Conservation (phyloP, 2,113 vertebrate species). For the Melozone crissalis region DNA sequence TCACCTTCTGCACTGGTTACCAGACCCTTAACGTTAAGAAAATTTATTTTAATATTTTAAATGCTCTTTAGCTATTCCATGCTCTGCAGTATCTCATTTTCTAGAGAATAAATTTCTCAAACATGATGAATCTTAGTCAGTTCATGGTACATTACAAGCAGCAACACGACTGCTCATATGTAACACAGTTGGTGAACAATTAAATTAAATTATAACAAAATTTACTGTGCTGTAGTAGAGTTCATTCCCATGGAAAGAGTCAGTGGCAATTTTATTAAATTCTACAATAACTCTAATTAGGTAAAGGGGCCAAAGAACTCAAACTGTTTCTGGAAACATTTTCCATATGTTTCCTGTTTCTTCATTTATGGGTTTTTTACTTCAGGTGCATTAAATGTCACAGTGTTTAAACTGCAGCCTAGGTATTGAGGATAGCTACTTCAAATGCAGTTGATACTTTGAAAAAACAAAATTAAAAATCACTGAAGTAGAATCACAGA, state of each 20-base stretch:
- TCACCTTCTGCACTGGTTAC: background rate
- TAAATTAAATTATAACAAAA: background rate
- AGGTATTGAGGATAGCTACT: background rate
- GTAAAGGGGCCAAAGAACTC: slow-evolving; percentile 41
- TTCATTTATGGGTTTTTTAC: background rate
- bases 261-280: background rate
- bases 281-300: slow-evolving; percentile 4
- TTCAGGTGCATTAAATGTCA: background rate
- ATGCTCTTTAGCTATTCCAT: background rate
- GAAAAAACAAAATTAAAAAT: background rate
- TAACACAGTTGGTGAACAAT: background rate
- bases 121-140: background rate
- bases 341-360: background rate
- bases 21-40: background rate
- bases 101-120: background rate
- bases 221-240: background rate
- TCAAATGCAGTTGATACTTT: background rate
- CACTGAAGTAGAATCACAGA: background rate
- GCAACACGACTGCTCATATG: background rate
- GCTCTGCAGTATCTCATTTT: background rate
- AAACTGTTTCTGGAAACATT: slow-evolving; percentile 28
- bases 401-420: background rate
- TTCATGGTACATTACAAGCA: background rate
- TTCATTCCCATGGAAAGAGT: background rate
- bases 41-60: background rate